A percentile compares a stretch with the other conserved stretches of the same genome.
These are phyloP conservation scores for Diachasma alloeum DNA, from an alignment of 1,140 invertebrate genomes.

Conservation along the genomic window DNA sequence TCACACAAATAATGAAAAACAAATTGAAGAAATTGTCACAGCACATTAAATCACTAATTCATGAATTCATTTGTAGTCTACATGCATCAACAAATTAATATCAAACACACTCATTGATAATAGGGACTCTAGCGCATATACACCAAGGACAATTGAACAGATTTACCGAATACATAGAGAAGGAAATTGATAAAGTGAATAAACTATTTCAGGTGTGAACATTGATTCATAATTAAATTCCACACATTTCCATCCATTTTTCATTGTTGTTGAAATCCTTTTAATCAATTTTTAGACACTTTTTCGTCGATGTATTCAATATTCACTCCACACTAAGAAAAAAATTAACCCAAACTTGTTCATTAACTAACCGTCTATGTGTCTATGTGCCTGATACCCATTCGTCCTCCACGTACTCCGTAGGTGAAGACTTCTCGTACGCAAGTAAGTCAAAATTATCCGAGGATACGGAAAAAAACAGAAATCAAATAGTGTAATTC, in stretches of 20 bases:
- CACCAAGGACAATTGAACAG: background rate
- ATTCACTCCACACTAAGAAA: background rate
- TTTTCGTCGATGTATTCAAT: background rate
- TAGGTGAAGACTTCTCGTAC: conserved; percentile 64
- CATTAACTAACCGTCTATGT: conserved; percentile 58
- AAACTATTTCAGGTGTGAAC: too few relatives aligned
- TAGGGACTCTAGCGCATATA: background rate
- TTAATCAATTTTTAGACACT: background rate
- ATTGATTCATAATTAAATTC: too few relatives aligned
- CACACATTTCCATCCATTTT: too few relatives aligned
- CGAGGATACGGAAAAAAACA: conserved; percentile 25
- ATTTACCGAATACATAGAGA: background rate
- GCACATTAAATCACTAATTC: background rate
- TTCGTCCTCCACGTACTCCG: conserved; percentile 58
- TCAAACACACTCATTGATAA: background rate
- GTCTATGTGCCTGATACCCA: conserved; percentile 60
- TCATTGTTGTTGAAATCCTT: background rate
- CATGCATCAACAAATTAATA: background rate
- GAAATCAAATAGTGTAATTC: background rate
- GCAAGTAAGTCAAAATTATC: conserved; percentile 57
- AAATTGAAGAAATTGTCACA: background rate
- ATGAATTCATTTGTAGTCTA: background rate
- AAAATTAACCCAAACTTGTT: conserved; percentile 24
- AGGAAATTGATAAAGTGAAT: background rate
- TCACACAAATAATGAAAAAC: background rate